Evolutionary conservation across 1,140 invertebrate genomes (phyloP).

Genomic region (Acromyrmex heyeri): DNA sequence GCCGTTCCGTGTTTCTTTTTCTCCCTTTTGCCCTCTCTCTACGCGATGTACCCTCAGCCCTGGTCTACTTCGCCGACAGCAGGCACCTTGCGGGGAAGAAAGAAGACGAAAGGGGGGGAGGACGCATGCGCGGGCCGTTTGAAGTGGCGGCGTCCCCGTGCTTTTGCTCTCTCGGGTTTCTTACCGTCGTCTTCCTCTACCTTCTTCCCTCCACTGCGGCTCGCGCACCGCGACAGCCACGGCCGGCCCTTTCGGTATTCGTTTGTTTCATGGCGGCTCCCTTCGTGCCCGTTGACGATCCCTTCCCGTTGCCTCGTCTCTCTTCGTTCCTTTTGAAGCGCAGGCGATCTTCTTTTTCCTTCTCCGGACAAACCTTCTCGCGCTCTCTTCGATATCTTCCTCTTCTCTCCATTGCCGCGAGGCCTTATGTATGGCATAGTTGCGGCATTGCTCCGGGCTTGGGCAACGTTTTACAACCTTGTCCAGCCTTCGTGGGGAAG

Average conservation of each 20-base stretch:
- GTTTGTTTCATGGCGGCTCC: constrained; percentile 84
- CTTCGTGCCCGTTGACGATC: constrained; percentile 72
- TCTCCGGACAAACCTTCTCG: constrained; percentile 44
- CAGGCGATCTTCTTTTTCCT: constrained; percentile 39
- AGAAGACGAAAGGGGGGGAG: constrained; percentile 73
- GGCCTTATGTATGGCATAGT: constrained; percentile 77
- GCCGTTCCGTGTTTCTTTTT: constrained; percentile 30
- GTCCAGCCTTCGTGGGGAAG: constrained; percentile 63
- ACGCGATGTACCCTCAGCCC: constrained; percentile 68
- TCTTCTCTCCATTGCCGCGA: constrained; percentile 57
- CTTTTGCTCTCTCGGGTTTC: constrained; percentile 80
- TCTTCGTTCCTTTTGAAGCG: constrained; percentile 37
- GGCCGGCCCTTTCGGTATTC: constrained; percentile 84
- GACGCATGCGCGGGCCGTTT: constrained; percentile 84
- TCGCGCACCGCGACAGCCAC: constrained; percentile 68
- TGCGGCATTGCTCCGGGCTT: constrained; percentile 75
- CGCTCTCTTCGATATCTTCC: constrained; percentile 31
- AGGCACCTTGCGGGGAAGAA: constrained; percentile 72
- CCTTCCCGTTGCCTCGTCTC: constrained; percentile 66
- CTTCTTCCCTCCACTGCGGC: constrained; percentile 58
- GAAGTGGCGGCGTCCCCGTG: constrained; percentile 82
- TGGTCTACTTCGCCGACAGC: constrained; percentile 75
- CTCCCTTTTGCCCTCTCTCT: constrained; percentile 55
- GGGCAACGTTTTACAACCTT: constrained; percentile 75
- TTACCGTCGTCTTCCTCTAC: constrained; percentile 72